Evolutionary conservation across 1,140 invertebrate genomes (phyloP).

Genomic region (Protaetia brevitarsis): DNA sequence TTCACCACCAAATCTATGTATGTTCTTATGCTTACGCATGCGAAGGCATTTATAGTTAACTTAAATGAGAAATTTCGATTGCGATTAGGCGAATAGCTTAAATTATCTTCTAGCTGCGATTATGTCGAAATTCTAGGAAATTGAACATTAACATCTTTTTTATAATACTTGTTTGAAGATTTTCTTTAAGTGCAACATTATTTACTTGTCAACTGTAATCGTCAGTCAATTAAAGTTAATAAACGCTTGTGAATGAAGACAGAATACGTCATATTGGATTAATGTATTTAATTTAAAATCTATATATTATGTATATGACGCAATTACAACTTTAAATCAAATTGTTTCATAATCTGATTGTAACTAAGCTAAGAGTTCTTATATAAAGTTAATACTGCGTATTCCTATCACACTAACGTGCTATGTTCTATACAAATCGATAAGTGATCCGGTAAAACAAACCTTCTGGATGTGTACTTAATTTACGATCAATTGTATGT

Average conservation of each 20-base stretch:
- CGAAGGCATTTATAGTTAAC: neutral
- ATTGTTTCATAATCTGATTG: no score
- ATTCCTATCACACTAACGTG: neutral
- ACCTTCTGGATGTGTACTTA: neutral
- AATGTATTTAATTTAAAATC: no score
- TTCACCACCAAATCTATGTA: neutral
- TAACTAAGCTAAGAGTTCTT: no score
- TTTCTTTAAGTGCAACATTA: neutral
- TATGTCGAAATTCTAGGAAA: neutral
- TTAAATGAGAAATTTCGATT: neutral
- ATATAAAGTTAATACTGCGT: no score
- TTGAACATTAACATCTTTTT: neutral
- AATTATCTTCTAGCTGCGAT: neutral
- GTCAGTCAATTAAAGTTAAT: no score
- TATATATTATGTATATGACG: no score
- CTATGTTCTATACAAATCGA: no score
- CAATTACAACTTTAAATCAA: no score
- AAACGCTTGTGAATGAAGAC: no score
- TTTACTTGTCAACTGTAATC: slow-evolving; percentile 21
- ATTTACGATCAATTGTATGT: neutral
- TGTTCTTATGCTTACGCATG: neutral
- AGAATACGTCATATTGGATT: no score
- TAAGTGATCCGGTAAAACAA: neutral
- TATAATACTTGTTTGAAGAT: neutral
- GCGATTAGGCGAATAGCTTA: neutral